These are phyloP conservation scores for Drosophila equinoxialis DNA, from an alignment of 1,140 invertebrate species.

Conservation along the genomic window DNA sequence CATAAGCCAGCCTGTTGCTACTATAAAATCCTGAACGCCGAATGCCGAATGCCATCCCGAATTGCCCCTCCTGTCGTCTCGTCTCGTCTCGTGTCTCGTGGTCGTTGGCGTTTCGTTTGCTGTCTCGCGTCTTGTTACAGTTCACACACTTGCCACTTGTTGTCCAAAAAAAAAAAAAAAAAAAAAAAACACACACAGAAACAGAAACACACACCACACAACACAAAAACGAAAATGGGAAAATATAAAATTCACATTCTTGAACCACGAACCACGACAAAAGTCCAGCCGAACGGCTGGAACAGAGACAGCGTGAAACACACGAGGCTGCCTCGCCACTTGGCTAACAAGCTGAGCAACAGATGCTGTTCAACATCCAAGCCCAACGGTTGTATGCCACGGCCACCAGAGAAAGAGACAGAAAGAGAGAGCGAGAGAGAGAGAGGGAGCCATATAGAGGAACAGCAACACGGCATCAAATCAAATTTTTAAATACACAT, in stretches of 20 bases:
- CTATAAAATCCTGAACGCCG: constrained; percentile 1
- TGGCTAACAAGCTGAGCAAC: constrained; percentile 62
- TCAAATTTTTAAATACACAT: constrained; percentile 12
- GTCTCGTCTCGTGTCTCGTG: neutral
- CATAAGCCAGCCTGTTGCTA: constrained; percentile 51
- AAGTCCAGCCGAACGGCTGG: neutral
- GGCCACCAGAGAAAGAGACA: constrained; percentile 23
- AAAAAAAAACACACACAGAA: constrained; percentile 1
- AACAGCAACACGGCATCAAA: constrained; percentile 6
- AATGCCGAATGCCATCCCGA: constrained; percentile 6
- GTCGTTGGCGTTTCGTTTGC: constrained; percentile 20
- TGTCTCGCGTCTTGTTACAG: constrained; percentile 43
- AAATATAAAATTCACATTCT: constrained; percentile 3
- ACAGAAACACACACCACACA: constrained; percentile 1
- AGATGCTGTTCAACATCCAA: constrained; percentile 78
- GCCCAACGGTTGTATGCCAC: constrained; percentile 69
- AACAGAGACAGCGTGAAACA: constrained; percentile 33
- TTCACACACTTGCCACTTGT: constrained; percentile 73
- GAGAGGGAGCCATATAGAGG: neutral
- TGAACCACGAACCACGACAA: constrained; percentile 10
- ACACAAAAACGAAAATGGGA: neutral
- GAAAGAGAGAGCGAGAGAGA: neutral
- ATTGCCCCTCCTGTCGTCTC: constrained; percentile 10
- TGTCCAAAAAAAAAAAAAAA: constrained; percentile 40
- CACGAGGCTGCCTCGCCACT: constrained; percentile 64